Conservation (phyloP, 2,797 vertebrate species). For the Sparidentex hasta region DNA sequence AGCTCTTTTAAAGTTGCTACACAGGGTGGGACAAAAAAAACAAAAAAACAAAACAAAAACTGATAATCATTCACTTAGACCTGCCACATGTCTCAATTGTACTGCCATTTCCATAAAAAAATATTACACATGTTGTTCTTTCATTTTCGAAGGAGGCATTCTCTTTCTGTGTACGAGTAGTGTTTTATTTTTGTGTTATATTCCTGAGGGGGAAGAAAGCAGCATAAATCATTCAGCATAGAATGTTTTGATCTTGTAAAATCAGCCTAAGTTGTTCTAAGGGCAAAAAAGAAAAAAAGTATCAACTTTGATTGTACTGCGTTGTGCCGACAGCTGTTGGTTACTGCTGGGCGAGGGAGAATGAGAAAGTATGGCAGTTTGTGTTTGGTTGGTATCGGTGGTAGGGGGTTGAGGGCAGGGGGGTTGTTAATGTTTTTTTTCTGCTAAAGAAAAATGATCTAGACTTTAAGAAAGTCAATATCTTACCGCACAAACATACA, state of each 20-base stretch:
- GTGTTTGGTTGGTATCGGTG: conserved; percentile 64
- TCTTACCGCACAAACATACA: conserved; percentile 78
- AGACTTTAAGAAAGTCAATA: conserved; percentile 89
- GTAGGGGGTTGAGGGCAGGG: conserved; percentile 17
- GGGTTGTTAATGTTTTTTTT: conserved; percentile 86
- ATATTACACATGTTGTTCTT: not conserved
- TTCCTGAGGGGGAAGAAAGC: conserved; percentile 21
- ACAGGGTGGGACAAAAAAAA: conserved; percentile 70
- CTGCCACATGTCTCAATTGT: conserved; percentile 80
- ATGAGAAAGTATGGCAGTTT: conserved; percentile 80
- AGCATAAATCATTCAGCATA: conserved; percentile 64
- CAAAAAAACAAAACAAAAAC: not conserved
- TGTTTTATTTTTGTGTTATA: conserved; percentile 37
- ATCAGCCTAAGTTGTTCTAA: conserved; percentile 76
- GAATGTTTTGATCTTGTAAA: conserved; percentile 78
- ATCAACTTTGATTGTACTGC: conserved; percentile 83
- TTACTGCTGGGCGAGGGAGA: conserved; percentile 48
- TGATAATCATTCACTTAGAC: conserved; percentile 73
- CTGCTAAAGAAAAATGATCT: conserved; percentile 89
- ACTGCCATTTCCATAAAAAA: conserved; percentile 25
- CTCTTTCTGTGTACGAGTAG: conserved; percentile 85
- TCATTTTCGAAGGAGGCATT: conserved; percentile 65
- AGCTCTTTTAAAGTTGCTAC: conserved; percentile 79
- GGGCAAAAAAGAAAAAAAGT: conserved; percentile 62
- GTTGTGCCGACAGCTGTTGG: conserved; percentile 80